Evolutionary conservation across 1,140 invertebrate genomes (phyloP).

Genomic region (Sycophaga agraensis): DNA sequence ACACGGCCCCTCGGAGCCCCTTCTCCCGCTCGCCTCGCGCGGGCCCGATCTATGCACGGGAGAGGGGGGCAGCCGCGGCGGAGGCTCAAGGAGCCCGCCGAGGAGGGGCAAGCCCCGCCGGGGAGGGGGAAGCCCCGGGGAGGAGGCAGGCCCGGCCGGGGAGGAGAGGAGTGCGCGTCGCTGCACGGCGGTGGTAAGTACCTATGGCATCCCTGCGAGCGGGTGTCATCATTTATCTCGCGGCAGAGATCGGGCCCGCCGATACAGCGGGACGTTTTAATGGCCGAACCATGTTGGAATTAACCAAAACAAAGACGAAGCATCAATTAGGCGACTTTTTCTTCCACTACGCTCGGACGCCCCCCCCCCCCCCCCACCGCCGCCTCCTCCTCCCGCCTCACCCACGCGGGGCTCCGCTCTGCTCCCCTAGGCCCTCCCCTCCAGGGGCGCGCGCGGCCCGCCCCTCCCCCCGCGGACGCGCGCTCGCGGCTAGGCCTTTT

Average conservation of each 20-base stretch:
- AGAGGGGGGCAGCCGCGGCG: no score
- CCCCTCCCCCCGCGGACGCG: no score
- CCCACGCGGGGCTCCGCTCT: background rate
- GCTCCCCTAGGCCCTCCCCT: background rate
- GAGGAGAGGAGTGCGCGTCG: conserved; percentile 15
- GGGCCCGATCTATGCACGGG: no score
- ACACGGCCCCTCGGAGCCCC: no score
- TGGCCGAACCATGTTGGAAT: conserved; percentile 65
- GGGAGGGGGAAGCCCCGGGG: background rate
- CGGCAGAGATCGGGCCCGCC: conserved; percentile 56
- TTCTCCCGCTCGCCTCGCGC: no score
- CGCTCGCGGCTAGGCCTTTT: no score
- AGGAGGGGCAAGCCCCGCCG: background rate
- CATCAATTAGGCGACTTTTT: conserved; percentile 63
- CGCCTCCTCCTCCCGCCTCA: background rate
- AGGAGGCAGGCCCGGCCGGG: conserved; percentile 13
- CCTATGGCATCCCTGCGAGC: conserved; percentile 55
- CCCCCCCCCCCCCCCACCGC: background rate
- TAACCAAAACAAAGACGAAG: conserved; percentile 65
- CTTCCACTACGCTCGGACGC: conserved; percentile 40
- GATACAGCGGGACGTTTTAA: conserved; percentile 62
- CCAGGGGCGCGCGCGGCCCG: no score
- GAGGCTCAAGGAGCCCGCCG: background rate
- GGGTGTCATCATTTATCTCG: conserved; percentile 62
- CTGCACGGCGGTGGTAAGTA: conserved; percentile 46